Percentiles rank a stretch among this genome's conserved stretches.
These are phyloP conservation scores for Prietella phreatophila DNA, from an alignment of 2,113 vertebrate genomes.

Conservation along the genomic window DNA sequence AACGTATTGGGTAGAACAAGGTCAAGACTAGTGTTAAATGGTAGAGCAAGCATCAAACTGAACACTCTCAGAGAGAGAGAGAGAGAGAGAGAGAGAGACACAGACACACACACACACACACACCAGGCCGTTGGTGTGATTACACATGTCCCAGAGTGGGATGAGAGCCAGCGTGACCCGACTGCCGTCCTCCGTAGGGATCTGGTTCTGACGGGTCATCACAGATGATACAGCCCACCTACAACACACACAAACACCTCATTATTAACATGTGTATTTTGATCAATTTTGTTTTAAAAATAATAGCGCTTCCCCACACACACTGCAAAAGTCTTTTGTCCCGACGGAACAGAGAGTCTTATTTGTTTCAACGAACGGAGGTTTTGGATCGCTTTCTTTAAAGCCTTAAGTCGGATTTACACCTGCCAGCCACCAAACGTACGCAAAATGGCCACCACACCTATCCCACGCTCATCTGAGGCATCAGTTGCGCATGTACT, in stretches of 20 bases:
- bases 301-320: not conserved
- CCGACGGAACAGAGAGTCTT: not conserved
- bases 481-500: no score
- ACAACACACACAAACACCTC: not conserved
- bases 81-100: not conserved
- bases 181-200: conserved; percentile 94
- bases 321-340: not conserved
- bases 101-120: conserved; percentile 34
- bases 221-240: conserved; percentile 98
- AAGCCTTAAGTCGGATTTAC: not conserved
- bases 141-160: conserved; percentile 99
- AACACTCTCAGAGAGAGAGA: not conserved
- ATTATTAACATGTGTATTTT: not conserved
- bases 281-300: no score
- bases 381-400: not conserved
- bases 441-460: not conserved
- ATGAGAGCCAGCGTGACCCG: conserved; percentile 93
- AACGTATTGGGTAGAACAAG: not conserved
- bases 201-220: conserved; percentile 98
- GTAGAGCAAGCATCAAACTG: not conserved
- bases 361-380: no score
- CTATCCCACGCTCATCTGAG: no score
- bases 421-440: no score
- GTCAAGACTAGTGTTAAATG: not conserved
- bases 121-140: conserved; percentile 97